A percentile compares a stretch with the other conserved stretches of the same genome.
These are phyloP conservation scores for Alfaro cultratus DNA, from an alignment of 2,797 vertebrate genomes.

Conservation along the genomic window DNA sequence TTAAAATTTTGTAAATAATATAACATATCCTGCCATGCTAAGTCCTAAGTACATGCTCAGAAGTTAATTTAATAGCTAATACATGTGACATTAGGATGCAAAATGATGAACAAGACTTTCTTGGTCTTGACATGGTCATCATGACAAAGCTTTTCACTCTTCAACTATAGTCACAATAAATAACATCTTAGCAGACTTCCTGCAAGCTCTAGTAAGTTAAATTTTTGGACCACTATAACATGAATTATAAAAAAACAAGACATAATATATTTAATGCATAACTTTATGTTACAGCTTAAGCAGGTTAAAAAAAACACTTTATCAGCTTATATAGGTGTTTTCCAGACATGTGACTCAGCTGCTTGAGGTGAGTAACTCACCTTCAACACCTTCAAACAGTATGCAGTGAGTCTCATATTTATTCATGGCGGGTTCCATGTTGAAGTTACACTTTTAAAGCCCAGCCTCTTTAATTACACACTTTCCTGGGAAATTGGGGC, in stretches of 20 bases:
- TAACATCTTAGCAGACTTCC: not conserved
- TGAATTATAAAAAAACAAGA: not conserved
- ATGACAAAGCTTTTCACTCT: not conserved
- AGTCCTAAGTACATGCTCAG: not conserved
- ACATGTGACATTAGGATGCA: not conserved
- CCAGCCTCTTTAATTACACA: not conserved
- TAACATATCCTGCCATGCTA: not conserved
- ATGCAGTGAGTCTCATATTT: not conserved
- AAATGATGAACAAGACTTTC: not conserved
- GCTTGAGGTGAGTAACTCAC: not conserved
- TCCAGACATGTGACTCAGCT: slow-evolving; percentile 1
- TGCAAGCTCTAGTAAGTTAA: not conserved
- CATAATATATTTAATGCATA: not conserved
- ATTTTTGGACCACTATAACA: not conserved
- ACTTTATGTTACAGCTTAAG: not conserved
- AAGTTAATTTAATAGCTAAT: not conserved
- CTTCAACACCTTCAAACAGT: not conserved
- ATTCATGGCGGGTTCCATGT: not conserved
- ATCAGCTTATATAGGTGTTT: not conserved
- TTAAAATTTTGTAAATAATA: too few relatives aligned
- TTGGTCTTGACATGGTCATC: not conserved
- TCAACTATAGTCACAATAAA: not conserved
- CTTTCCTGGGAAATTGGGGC: not conserved
- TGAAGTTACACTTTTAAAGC: not conserved
- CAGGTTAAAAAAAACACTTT: not conserved